Percentiles rank a stretch among this genome's conserved stretches.
phyloP scores from a whole-genome alignment of 2,888 invertebrate species.

The Rosalia funebris region DNA sequence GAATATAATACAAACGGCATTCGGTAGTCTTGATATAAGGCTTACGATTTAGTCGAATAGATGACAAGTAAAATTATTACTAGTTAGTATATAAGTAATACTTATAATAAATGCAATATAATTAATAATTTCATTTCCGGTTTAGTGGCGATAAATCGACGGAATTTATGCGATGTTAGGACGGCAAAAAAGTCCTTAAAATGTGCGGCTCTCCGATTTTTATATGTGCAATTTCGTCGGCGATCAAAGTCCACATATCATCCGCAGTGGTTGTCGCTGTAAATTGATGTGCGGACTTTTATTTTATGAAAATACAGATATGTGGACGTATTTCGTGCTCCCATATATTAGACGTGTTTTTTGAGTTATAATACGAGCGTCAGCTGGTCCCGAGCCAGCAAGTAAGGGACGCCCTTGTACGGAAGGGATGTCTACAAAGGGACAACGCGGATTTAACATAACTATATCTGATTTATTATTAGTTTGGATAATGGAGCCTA shows the following conservation, averaged over 20 bases:
- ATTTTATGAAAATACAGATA: constrained; percentile 58
- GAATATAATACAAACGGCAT: too few relatives aligned
- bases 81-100: too few relatives aligned
- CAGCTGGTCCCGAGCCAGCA: constrained; percentile 46
- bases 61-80: too few relatives aligned
- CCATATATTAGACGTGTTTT: constrained; percentile 52
- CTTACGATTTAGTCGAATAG: too few relatives aligned
- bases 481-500: constrained; percentile 42
- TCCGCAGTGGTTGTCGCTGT: constrained; percentile 45
- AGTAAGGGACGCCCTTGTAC: constrained; percentile 22
- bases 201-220: constrained; percentile 27
- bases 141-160: too few relatives aligned
- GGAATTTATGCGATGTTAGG: too few relatives aligned
- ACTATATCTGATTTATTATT: constrained; percentile 48
- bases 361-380: constrained; percentile 55
- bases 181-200: constrained; percentile 27
- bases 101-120: too few relatives aligned
- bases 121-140: too few relatives aligned
- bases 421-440: constrained; percentile 34
- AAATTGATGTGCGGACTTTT: constrained; percentile 55
- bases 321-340: constrained; percentile 55
- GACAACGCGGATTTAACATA: constrained; percentile 41
- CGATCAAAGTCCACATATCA: constrained; percentile 36
- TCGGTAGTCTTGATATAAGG: too few relatives aligned
- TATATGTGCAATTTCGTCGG: constrained; percentile 36